Conservation (phyloP, 2,797 vertebrate species). For the Gadopsis bispinosus region DNA sequence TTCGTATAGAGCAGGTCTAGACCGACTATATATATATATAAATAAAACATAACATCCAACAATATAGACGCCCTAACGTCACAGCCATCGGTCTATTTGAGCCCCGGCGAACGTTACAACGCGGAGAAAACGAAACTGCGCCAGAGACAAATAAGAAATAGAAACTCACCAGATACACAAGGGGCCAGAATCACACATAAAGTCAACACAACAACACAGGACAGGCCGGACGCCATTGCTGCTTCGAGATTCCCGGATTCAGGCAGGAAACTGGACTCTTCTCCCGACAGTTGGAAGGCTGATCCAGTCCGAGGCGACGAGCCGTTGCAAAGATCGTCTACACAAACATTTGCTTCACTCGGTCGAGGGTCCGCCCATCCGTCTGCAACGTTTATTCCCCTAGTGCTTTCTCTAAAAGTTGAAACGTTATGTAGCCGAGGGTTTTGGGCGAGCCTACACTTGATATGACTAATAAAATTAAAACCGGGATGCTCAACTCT, state of each 20-base stretch:
- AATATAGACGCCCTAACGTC: background rate
- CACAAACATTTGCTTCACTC: fast-evolving
- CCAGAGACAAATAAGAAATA: background rate
- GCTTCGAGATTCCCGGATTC: slow-evolving; percentile 1
- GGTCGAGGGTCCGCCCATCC: slow-evolving; percentile 6
- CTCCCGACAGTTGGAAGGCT: background rate
- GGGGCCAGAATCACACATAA: slow-evolving; percentile 30
- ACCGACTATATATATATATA: no score
- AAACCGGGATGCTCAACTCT: no score
- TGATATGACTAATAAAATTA: no score
- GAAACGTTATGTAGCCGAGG: background rate
- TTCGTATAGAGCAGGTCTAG: no score
- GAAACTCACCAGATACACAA: slow-evolving; percentile 61
- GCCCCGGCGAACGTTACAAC: background rate
- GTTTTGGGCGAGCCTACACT: no score
- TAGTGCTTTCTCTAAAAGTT: background rate
- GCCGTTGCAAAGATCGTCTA: slow-evolving; percentile 21
- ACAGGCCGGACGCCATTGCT: slow-evolving; percentile 67
- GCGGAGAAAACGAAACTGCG: background rate
- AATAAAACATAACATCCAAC: no score
- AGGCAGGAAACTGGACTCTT: background rate
- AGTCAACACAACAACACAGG: slow-evolving; percentile 26
- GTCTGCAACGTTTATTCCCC: no score
- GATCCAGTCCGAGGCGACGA: background rate
- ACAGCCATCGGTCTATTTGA: slow-evolving; percentile 2